These are phyloP conservation scores for Coryphaenoides rupestris DNA, from an alignment of 2,113 vertebrate genomes.

Conservation along the genomic window DNA sequence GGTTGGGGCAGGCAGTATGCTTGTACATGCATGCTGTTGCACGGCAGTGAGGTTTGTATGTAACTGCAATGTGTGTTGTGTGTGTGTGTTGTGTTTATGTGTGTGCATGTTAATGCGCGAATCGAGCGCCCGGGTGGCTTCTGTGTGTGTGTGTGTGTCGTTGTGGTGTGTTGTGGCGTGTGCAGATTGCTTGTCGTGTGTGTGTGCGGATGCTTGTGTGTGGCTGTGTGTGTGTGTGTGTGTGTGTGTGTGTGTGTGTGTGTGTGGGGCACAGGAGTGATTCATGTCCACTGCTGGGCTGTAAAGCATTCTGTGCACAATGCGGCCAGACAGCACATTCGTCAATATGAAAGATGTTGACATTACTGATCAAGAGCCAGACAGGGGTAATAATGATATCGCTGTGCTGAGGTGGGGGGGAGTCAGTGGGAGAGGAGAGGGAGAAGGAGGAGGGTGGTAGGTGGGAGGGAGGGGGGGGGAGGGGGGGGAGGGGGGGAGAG, in stretches of 20 bases:
- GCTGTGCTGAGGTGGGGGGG: conserved; percentile 77
- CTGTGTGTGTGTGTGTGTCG: conserved; percentile 16
- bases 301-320: conserved; percentile 99
- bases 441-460: conserved; percentile 63
- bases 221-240: conserved; percentile 10
- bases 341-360: conserved; percentile 99
- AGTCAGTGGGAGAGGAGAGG: conserved; percentile 52
- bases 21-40: too few species aligned
- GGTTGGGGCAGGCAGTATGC: too few species aligned
- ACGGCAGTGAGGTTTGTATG: too few species aligned
- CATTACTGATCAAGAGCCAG: conserved; percentile 96
- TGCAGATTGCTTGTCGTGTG: too few species aligned
- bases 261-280: conserved; percentile 81
- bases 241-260: conserved; percentile 76
- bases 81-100: conserved; percentile 24
- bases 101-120: conserved; percentile 23
- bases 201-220: conserved; percentile 10
- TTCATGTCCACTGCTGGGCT: conserved; percentile 97
- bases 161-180: conserved; percentile 69
- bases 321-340: conserved; percentile 98
- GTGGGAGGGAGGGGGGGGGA: conserved; percentile 73
- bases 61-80: conserved; percentile 42
- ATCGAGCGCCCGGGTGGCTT: background rate
- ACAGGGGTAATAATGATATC: conserved; percentile 95
- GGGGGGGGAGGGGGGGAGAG: conserved; percentile 41